Evolutionary conservation across 2,797 vertebrate genomes (phyloP).

Genomic region (Liasis olivaceus): DNA sequence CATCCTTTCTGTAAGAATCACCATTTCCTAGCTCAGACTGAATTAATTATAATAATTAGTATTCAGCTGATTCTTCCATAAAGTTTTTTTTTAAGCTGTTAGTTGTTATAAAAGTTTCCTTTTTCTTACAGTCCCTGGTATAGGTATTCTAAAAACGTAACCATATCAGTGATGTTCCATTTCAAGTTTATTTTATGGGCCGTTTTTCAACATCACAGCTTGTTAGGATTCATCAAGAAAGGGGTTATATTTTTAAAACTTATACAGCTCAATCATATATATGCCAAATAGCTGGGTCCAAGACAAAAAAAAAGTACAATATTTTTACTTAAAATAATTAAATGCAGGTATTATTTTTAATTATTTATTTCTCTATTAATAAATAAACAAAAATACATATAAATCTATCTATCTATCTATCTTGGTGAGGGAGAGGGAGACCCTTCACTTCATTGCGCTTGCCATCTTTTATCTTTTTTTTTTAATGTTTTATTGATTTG

Average conservation of each 20-base stretch:
- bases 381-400: too few species aligned
- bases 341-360: neutral
- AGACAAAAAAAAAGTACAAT: neutral
- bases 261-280: neutral
- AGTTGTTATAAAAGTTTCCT: neutral
- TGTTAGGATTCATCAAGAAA: neutral
- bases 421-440: too few species aligned
- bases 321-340: neutral
- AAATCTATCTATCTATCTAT: too few species aligned
- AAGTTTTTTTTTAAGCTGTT: neutral
- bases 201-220: neutral
- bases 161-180: neutral
- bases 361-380: too few species aligned
- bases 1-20: neutral
- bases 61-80: neutral
- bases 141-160: neutral
- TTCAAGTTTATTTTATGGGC: neutral
- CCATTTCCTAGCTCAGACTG: neutral
- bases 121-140: neutral
- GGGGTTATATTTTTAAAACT: neutral
- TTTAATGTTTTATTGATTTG: too few species aligned
- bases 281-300: neutral
- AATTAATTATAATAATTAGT: neutral
- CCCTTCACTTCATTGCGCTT: too few species aligned
- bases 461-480: too few species aligned